phyloP scores from a whole-genome alignment of 2,888 invertebrate genomes.

The Cataglyphis altisquamis region DNA sequence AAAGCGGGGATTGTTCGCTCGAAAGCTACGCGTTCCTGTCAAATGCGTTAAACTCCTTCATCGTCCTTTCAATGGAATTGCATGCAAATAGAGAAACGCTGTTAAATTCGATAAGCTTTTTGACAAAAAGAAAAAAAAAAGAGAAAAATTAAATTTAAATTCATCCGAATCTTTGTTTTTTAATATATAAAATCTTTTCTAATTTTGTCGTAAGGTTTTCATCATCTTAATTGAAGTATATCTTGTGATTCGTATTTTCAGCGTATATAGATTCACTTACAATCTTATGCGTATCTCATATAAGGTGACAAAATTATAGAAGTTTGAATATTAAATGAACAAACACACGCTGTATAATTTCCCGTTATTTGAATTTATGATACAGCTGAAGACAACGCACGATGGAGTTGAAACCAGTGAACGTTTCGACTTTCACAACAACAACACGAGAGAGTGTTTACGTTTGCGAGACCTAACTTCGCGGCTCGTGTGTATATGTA shows the following conservation, averaged over 20 bases:
- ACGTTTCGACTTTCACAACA: conserved; percentile 43
- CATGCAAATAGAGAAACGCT: conserved; percentile 44
- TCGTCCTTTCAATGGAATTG: conserved; percentile 45
- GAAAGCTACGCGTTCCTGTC: background rate
- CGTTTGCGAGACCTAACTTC: conserved; percentile 21
- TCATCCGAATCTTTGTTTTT: background rate
- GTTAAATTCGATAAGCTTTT: background rate
- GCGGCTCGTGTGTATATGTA: background rate
- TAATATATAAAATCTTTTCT: background rate
- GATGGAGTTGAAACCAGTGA: conserved; percentile 23
- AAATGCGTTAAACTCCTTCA: conserved; percentile 34
- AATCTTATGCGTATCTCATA: background rate
- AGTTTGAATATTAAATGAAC: background rate
- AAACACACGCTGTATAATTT: background rate
- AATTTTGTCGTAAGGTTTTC: background rate
- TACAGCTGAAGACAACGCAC: conserved; percentile 18
- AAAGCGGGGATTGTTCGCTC: conserved; percentile 39
- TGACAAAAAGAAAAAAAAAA: background rate
- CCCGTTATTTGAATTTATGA: conserved; percentile 15
- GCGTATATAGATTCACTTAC: background rate
- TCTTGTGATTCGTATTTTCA: background rate
- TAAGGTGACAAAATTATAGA: conserved; percentile 2
- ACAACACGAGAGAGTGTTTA: conserved; percentile 41
- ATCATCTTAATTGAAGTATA: background rate
- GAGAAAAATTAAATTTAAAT: background rate